Conservation (phyloP, 2,888 invertebrate species). For the Drosophila multiciliata region DNA sequence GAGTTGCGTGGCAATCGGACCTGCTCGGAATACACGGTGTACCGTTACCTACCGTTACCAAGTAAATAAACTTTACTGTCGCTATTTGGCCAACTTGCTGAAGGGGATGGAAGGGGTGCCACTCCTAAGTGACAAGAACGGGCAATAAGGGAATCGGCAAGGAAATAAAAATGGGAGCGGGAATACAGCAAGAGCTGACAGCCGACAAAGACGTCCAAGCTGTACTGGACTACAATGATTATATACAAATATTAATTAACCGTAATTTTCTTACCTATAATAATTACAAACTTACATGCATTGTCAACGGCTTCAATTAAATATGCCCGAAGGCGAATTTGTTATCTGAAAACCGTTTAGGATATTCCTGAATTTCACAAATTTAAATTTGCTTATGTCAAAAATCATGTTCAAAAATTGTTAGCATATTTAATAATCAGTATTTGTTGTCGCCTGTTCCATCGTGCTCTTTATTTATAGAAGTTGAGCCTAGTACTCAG, state of each 20-base stretch:
- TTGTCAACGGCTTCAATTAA: background rate
- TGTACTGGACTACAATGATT: background rate
- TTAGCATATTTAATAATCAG: background rate
- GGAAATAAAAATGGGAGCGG: conserved; percentile 25
- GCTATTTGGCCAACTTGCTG: conserved; percentile 56
- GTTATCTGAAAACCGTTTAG: background rate
- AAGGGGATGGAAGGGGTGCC: background rate
- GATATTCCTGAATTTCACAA: background rate
- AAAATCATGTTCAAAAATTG: background rate
- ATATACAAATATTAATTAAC: background rate
- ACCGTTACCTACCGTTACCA: conserved; percentile 66
- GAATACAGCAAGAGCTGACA: conserved; percentile 23
- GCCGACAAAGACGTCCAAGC: conserved; percentile 39
- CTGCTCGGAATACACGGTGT: conserved; percentile 23
- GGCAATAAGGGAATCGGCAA: background rate
- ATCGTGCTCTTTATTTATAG: conserved; percentile 12
- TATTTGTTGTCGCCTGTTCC: conserved; percentile 37
- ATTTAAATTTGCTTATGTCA: too few species aligned
- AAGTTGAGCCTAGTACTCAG: conserved; percentile 8
- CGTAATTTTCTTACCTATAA: background rate
- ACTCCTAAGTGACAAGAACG: conserved; percentile 34
- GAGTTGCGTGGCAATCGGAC: conserved; percentile 65
- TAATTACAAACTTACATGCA: background rate
- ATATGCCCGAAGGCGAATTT: background rate
- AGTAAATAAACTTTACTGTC: conserved; percentile 77